A percentile compares a stretch with the other conserved stretches of the same genome.
phyloP scores from a whole-genome alignment of 1,140 invertebrate genomes.

The Brachionus plicatilis region DNA sequence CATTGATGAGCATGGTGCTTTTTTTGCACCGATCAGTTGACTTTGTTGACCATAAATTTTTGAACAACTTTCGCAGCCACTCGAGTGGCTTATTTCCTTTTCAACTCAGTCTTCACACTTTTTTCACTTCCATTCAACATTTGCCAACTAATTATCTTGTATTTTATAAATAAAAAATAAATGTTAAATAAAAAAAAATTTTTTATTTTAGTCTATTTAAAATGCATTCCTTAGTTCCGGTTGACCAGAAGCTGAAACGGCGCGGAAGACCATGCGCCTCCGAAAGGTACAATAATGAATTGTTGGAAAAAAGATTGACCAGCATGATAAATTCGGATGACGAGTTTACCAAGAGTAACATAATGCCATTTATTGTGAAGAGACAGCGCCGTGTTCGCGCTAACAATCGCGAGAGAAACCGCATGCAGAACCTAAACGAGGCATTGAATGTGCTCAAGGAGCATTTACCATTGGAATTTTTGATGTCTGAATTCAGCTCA shows the following conservation, averaged over 20 bases:
- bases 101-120: conserved; percentile 4
- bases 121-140: neutral
- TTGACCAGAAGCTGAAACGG: neutral
- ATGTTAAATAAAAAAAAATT: neutral
- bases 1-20: conserved; percentile 10
- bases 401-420: conserved; percentile 32
- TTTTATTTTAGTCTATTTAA: neutral
- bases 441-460: neutral
- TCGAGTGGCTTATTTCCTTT: conserved; percentile 7
- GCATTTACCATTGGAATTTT: conserved; percentile 20
- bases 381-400: conserved; percentile 22
- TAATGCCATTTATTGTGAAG: conserved; percentile 35
- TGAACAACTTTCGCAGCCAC: conserved; percentile 16
- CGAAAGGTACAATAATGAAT: conserved; percentile 23
- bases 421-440: conserved; percentile 29
- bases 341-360: conserved; percentile 30
- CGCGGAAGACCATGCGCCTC: conserved; percentile 26
- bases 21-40: neutral
- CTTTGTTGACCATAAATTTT: neutral
- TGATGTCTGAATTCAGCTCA: neutral
- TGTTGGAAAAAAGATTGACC: conserved; percentile 3
- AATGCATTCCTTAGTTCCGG: neutral
- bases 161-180: neutral
- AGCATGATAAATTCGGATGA: conserved; percentile 33
- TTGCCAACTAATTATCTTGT: neutral